Conservation (phyloP, 1,140 invertebrate genomes). For the Ephestia elutella region DNA sequence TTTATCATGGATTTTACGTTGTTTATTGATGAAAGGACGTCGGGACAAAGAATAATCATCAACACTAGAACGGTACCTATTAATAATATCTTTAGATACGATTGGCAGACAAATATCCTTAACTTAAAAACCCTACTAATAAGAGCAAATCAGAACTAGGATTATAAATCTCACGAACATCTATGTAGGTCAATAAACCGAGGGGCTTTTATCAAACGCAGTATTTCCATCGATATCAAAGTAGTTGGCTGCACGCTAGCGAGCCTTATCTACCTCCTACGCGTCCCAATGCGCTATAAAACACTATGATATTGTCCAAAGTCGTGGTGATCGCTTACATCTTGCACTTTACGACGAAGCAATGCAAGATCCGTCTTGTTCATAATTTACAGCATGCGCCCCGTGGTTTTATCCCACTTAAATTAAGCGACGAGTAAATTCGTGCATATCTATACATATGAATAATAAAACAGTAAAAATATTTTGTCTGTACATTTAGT, state of each 20-base stretch:
- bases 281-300: conserved; percentile 39
- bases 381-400: too few relatives aligned
- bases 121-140: neutral
- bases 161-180: neutral
- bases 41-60: too few relatives aligned
- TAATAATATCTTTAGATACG: too few relatives aligned
- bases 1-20: neutral
- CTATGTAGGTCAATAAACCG: conserved; percentile 43
- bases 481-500: too few relatives aligned
- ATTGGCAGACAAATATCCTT: too few relatives aligned
- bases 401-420: too few relatives aligned
- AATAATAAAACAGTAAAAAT: too few relatives aligned
- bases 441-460: too few relatives aligned
- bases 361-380: neutral
- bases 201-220: conserved; percentile 45
- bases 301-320: neutral
- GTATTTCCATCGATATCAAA: conserved; percentile 48
- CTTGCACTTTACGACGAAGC: neutral
- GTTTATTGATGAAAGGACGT: neutral
- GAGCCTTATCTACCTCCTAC: conserved; percentile 56
- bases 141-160: neutral
- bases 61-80: too few relatives aligned
- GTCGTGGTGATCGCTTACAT: neutral
- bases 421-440: too few relatives aligned
- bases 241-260: conserved; percentile 44